phyloP scores from a whole-genome alignment of 2,888 invertebrate genomes.

The Prosapia bicincta region DNA sequence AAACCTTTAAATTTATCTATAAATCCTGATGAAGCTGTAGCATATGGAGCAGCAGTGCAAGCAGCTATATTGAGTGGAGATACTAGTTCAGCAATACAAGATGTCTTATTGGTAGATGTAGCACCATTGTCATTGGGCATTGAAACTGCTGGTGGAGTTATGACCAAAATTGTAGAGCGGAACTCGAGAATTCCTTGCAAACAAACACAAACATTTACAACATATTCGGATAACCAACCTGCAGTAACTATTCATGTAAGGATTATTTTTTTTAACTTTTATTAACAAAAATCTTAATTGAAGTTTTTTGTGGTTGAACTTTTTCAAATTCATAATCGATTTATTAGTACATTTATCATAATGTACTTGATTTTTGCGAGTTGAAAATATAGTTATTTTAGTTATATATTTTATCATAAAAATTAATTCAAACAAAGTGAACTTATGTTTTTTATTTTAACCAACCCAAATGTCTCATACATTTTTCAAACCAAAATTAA shows the following conservation, averaged over 20 bases:
- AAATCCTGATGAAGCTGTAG: conserved; percentile 87
- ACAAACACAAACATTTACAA: conserved; percentile 71
- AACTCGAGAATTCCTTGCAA: conserved; percentile 56
- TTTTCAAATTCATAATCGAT: neutral
- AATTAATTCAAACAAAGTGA: no score
- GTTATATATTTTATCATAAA: no score
- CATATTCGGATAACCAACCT: conserved; percentile 89
- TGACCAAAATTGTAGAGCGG: conserved; percentile 61
- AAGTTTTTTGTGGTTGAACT: neutral
- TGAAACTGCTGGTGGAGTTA: conserved; percentile 78
- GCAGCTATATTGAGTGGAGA: conserved; percentile 81
- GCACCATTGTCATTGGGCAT: conserved; percentile 68
- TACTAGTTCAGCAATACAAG: conserved; percentile 62
- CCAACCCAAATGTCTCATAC: no score
- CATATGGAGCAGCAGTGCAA: conserved; percentile 92
- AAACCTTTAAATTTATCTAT: conserved; percentile 85
- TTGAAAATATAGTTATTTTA: no score
- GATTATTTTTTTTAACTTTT: no score
- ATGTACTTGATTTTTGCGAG: no score
- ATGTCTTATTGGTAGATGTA: conserved; percentile 66
- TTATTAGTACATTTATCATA: neutral
- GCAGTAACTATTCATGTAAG: conserved; percentile 73
- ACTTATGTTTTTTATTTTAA: no score
- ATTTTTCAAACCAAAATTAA: no score
- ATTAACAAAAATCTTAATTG: no score